Conservation (phyloP, 2,888 invertebrate species). For the Steinernema scapterisci region DNA sequence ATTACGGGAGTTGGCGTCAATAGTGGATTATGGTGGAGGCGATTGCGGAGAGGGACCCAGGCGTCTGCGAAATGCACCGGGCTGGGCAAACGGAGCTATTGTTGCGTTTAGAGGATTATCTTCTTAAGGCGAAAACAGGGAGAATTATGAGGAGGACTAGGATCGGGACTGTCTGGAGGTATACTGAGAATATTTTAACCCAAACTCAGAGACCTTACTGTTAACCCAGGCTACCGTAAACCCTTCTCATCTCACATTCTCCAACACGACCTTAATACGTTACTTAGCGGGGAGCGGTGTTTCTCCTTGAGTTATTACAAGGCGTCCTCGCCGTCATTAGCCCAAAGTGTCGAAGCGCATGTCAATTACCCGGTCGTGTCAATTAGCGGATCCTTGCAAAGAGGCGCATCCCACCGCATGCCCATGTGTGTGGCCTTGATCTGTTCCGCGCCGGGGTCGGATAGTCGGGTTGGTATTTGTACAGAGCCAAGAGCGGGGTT, state of each 20-base stretch:
- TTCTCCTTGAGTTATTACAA: slow-evolving; percentile 21
- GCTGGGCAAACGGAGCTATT: background rate
- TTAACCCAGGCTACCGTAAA: background rate
- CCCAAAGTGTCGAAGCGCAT: slow-evolving; percentile 26
- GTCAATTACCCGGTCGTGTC: slow-evolving; percentile 29
- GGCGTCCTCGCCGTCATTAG: slow-evolving; percentile 19
- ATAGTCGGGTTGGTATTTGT: no score
- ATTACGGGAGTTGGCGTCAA: no score
- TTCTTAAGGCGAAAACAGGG: background rate
- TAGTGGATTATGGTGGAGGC: slow-evolving; percentile 3
- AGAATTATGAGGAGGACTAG: background rate
- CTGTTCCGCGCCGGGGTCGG: no score
- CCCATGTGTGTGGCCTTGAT: no score
- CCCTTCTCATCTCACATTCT: background rate
- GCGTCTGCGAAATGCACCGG: no score
- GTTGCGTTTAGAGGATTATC: slow-evolving; percentile 29
- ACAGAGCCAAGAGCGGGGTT: no score
- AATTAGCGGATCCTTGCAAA: slow-evolving; percentile 21
- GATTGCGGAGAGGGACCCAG: no score
- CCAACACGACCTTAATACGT: slow-evolving; percentile 29
- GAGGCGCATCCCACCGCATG: background rate
- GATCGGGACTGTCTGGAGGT: background rate
- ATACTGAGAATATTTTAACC: no score
- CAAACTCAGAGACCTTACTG: background rate
- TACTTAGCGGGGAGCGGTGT: slow-evolving; percentile 22